phyloP scores from a whole-genome alignment of 30 jellyfish, hydroid and myxozoan species.

The Aurelia aurita complex sp. Pacific region DNA sequence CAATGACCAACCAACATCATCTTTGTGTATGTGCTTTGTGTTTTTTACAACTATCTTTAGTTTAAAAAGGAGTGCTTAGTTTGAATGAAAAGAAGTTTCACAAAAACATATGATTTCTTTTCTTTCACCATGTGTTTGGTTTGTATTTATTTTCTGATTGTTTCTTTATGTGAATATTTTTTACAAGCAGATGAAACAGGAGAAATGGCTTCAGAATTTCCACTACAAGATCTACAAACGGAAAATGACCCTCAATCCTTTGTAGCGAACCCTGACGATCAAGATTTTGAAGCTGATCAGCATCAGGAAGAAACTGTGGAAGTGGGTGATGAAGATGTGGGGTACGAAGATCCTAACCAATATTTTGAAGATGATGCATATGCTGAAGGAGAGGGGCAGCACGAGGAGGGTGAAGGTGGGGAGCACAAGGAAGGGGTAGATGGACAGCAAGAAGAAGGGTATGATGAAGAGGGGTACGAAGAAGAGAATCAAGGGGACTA shows the following conservation, averaged over 20 bases:
- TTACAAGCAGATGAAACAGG: constrained; percentile 71
- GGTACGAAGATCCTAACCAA: neutral
- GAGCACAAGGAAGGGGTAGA: neutral
- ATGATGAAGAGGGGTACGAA: constrained; percentile 9
- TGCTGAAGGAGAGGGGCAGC: neutral
- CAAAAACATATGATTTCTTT: too few species aligned
- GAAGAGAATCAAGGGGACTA: constrained; percentile 22
- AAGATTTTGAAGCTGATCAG: constrained; percentile 12
- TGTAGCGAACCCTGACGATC: too few species aligned
- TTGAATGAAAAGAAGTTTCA: too few species aligned
- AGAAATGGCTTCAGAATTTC: constrained; percentile 11
- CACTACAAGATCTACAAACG: neutral
- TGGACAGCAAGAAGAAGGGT: constrained; percentile 1
- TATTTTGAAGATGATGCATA: neutral
- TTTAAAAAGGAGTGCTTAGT: too few species aligned
- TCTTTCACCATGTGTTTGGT: too few species aligned
- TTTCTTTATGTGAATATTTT: constrained; percentile 42
- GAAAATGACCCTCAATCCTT: too few species aligned
- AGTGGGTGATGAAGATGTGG: neutral
- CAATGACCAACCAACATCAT: too few species aligned
- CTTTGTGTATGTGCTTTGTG: too few species aligned
- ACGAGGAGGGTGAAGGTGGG: neutral
- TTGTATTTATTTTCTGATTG: neutral
- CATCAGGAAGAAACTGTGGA: too few species aligned
- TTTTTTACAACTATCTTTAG: too few species aligned